phyloP scores from a whole-genome alignment of 2,797 vertebrate genomes.

The Schizopygopsis pylzovi region DNA sequence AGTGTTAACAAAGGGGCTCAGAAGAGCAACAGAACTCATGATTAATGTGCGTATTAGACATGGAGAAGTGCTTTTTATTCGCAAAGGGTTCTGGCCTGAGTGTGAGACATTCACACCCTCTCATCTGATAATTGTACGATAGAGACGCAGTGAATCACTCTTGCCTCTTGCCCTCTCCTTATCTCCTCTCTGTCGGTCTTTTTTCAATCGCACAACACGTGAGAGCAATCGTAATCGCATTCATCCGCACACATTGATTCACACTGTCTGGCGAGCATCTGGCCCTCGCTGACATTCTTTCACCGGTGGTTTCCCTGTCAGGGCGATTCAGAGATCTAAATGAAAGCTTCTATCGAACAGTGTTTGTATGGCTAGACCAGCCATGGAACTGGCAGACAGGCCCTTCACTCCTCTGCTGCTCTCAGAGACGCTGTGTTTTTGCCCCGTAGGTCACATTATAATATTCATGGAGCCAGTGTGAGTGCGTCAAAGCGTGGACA shows the following conservation, averaged over 20 bases:
- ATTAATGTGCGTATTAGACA: constrained; percentile 44
- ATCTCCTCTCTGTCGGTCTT: constrained; percentile 18
- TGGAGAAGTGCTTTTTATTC: constrained; percentile 47
- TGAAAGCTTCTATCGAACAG: neutral
- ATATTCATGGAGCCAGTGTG: constrained; percentile 51
- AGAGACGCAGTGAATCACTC: constrained; percentile 45
- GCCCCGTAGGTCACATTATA: constrained; percentile 54
- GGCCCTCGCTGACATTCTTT: constrained; percentile 9
- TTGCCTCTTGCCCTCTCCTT: constrained; percentile 40
- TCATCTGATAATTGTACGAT: constrained; percentile 53
- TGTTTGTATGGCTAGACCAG: neutral
- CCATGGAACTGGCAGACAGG: constrained; percentile 3
- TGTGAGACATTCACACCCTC: constrained; percentile 51
- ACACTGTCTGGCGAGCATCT: neutral
- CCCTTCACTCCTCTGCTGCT: constrained; percentile 37
- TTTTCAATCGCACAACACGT: constrained; percentile 28
- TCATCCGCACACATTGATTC: neutral
- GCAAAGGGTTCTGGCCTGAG: constrained; percentile 44
- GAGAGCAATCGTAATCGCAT: constrained; percentile 30
- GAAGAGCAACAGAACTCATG: constrained; percentile 29
- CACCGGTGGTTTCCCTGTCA: constrained; percentile 3
- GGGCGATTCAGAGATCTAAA: constrained; percentile 2
- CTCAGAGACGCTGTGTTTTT: constrained; percentile 31
- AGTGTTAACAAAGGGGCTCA: constrained; percentile 30
- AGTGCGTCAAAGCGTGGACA: neutral